These are phyloP conservation scores for Conopomorpha cramerella DNA, from an alignment of 1,140 invertebrate species.

Conservation along the genomic window DNA sequence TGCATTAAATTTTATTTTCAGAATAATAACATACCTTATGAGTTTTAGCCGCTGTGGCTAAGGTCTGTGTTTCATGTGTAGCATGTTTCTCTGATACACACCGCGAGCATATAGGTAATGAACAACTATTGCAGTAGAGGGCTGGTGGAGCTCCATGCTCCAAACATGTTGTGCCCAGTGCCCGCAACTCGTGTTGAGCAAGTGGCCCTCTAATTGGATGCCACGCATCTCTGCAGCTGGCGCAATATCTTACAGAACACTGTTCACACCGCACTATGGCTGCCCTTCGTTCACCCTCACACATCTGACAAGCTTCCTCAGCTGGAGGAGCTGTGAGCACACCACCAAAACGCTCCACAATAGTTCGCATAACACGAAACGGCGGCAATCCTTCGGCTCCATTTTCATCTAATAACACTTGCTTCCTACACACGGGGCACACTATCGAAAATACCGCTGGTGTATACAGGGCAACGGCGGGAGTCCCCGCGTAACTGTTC, in stretches of 20 bases:
- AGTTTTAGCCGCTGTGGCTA: conserved; percentile 88
- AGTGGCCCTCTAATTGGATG: conserved; percentile 91
- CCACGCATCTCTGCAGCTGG: conserved; percentile 86
- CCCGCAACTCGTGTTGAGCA: conserved; percentile 83
- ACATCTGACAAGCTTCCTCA: conserved; percentile 91
- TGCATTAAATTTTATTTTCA: too few relatives aligned
- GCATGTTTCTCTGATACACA: conserved; percentile 87
- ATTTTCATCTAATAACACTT: conserved; percentile 91
- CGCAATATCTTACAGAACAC: conserved; percentile 95
- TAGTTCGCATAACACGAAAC: conserved; percentile 90
- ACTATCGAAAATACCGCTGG: conserved; percentile 71
- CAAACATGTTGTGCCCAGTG: conserved; percentile 69
- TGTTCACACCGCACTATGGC: conserved; percentile 93
- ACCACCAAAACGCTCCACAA: conserved; percentile 89
- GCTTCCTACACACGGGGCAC: conserved; percentile 87
- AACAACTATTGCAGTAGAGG: conserved; percentile 90
- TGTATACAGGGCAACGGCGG: conserved; percentile 50
- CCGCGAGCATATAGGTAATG: conserved; percentile 81
- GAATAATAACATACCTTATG: too few relatives aligned
- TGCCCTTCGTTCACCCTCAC: conserved; percentile 80
- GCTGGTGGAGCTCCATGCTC: conserved; percentile 86
- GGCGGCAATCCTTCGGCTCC: conserved; percentile 90
- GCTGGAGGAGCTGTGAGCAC: conserved; percentile 60
- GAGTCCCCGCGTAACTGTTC: conserved; percentile 89
- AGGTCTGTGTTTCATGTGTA: conserved; percentile 85